Evolutionary conservation across 1,140 invertebrate genomes (phyloP), one percentile per base, ranked within the genome.

Genomic region (Rhopalosiphum padi): DNA sequence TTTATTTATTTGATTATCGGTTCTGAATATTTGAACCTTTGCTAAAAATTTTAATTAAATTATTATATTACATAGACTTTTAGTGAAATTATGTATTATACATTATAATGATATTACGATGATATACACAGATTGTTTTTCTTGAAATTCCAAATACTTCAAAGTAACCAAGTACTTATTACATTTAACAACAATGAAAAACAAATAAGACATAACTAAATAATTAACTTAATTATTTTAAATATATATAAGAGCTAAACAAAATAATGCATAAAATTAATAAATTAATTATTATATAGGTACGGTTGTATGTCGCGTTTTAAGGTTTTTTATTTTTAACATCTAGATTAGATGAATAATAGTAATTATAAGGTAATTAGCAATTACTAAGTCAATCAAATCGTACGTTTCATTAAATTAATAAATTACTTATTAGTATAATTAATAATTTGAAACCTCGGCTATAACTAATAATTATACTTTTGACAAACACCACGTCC

Each of bases 371-470:
- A 46, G 43, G 15, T 87, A 87, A 46, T 46, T 46, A 87, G 11
- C n/a, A 87, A 43, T 43, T 43, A 87, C 43, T 46, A 87, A 87
- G 25, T 15, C 0, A n/a, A n/a, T 30, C 1, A 87, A 46, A 87
- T 87, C 43, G 1, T 46, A 25, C 11, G 22, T 37, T 82, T 82
- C 35, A 46, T 87, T 5, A 87, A 87, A 46, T 48, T 18, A 87
- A 48, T 87, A 46, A 87, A n/a, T 43, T 87, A 48, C 23, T 46
- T 87, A 87, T 85, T 85, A 85, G 23, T 30, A n/a, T 87, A n/a
- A 87, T 46, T 87, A 46, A 46, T 41, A 41, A 25, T 25, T 43
- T 9, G 23, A 22, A 30, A 41, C 9, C 41, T 43, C 37, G 4
- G 22, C 35, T n/a, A 51, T 51, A 30, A 87, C 21, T 23, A 46